A percentile compares a stretch with the other conserved stretches of the same genome.
phyloP scores from a whole-genome alignment of 1,140 invertebrate species.

The Mya arenaria region DNA sequence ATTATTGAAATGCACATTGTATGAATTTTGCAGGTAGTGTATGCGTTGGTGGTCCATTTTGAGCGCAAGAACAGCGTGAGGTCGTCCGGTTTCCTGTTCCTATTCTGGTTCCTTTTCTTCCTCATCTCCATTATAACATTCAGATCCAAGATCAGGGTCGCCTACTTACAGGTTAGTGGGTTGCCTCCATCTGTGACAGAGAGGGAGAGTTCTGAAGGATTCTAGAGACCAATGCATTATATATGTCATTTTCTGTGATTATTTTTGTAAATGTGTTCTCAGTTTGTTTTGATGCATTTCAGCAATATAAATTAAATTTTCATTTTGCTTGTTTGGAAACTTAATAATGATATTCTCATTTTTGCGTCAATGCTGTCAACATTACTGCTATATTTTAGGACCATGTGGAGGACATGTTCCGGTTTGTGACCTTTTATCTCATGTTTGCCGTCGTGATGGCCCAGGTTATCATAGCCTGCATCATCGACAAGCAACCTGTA shows the following conservation, averaged over 20 bases:
- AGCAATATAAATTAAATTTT: too few relatives aligned
- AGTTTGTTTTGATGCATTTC: too few relatives aligned
- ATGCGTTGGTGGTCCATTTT: constrained; percentile 70
- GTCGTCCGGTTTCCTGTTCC: constrained; percentile 92
- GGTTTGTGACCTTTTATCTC: constrained; percentile 69
- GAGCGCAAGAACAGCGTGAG: constrained; percentile 92
- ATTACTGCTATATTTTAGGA: constrained; percentile 66
- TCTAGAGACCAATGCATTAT: too few relatives aligned
- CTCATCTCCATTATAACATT: constrained; percentile 89
- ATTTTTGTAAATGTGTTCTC: too few relatives aligned
- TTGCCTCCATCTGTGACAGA: too few relatives aligned
- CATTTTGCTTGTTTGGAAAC: too few relatives aligned
- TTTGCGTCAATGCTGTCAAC: too few relatives aligned
- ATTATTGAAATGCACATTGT: not conserved
- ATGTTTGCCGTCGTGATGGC: constrained; percentile 64
- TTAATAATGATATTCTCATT: too few relatives aligned
- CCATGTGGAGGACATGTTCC: constrained; percentile 58
- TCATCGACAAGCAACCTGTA: constrained; percentile 64
- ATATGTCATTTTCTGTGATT: too few relatives aligned
- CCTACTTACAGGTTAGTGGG: constrained; percentile 60
- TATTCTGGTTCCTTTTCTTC: constrained; percentile 92
- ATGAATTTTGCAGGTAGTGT: constrained; percentile 72
- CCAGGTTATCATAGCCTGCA: constrained; percentile 65
- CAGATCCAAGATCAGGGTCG: constrained; percentile 80
- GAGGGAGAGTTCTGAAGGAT: too few relatives aligned